phyloP scores from a whole-genome alignment of 2,888 invertebrate genomes.

The Tinea pellionella region DNA sequence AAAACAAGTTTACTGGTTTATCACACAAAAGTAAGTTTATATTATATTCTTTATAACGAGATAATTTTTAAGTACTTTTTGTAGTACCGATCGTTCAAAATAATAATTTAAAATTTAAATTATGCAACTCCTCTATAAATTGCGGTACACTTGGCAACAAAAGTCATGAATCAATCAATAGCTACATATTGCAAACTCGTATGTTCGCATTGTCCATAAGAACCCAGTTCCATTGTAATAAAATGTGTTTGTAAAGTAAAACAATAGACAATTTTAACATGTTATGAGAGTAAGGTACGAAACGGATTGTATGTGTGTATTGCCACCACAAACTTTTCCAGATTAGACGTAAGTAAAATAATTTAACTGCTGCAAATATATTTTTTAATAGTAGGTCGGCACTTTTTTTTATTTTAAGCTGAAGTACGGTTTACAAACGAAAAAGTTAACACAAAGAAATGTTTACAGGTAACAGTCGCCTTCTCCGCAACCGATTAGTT shows the following conservation, averaged over 20 bases:
- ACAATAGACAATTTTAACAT: slow-evolving; percentile 11
- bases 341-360: too few species aligned
- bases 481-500: too few species aligned
- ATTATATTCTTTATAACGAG: background rate
- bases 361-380: too few species aligned
- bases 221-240: background rate
- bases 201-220: background rate
- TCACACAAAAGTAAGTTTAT: background rate
- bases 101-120: background rate
- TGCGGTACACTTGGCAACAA: background rate
- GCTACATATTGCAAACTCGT: background rate
- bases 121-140: background rate
- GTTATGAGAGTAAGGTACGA: background rate
- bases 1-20: background rate
- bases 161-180: background rate
- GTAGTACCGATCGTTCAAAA: too few species aligned
- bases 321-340: background rate
- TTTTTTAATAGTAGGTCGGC: too few species aligned
- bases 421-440: too few species aligned
- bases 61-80: background rate
- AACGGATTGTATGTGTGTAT: background rate
- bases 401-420: too few species aligned
- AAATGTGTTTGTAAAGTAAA: slow-evolving; percentile 3
- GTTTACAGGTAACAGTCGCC: too few species aligned
- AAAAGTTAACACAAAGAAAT: too few species aligned